Conservation (phyloP, 2,888 invertebrate species). For the Spilosoma lubricipeda region DNA sequence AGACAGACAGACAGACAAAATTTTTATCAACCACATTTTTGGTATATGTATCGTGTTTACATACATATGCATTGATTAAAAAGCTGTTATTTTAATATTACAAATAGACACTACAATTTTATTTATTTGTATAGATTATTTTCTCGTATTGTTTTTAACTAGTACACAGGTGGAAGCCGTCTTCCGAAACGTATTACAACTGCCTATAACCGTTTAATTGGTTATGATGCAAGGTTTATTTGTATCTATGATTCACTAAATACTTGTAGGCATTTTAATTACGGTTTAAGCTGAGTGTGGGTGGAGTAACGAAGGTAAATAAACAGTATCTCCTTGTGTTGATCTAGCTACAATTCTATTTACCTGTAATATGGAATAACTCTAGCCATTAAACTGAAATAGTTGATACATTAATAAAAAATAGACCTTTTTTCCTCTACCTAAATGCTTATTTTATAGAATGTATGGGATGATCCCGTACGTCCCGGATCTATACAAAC, state of each 20-base stretch:
- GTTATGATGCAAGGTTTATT: conserved; percentile 18
- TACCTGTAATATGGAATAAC: not conserved
- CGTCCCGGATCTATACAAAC: too few species aligned
- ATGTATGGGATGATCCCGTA: too few species aligned
- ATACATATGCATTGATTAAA: too few species aligned
- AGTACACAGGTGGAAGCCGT: not conserved
- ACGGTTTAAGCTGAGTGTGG: conserved; percentile 2
- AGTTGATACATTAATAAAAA: too few species aligned
- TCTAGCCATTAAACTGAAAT: not conserved
- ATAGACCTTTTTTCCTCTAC: too few species aligned
- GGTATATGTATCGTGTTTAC: too few species aligned
- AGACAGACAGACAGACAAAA: too few species aligned
- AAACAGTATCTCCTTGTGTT: not conserved
- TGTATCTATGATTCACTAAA: conserved; percentile 11
- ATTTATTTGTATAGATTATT: too few species aligned
- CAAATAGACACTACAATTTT: too few species aligned
- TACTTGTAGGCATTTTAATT: conserved; percentile 14
- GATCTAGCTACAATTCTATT: not conserved
- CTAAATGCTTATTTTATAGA: too few species aligned
- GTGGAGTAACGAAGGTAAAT: conserved; percentile 2
- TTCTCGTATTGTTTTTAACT: not conserved
- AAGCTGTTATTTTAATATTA: too few species aligned
- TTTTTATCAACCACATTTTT: too few species aligned
- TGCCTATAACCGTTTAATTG: conserved; percentile 2
- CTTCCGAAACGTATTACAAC: not conserved